Evolutionary conservation across 2,113 vertebrate genomes (phyloP), one percentile per base, ranked within the genome.

Genomic region (Periophthalmodon schlosseri): DNA sequence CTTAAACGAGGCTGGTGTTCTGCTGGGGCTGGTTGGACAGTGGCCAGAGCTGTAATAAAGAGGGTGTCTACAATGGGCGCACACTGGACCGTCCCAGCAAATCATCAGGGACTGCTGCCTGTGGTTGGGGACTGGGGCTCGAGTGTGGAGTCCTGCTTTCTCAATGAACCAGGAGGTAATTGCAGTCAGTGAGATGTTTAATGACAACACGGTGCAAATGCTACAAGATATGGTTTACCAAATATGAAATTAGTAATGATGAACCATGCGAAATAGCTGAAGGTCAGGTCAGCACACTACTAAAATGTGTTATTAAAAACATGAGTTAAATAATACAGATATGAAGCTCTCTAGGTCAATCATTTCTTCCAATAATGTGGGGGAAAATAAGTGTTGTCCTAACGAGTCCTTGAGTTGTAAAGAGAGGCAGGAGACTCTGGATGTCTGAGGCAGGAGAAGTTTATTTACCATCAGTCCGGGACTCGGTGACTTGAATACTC

Each of bases 11-110:
- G 28, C 73, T n/a, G 56, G 52, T 34, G 61, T 36, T 33, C 61
- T 33, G 16, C 61, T 9, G 61, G 61, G 5, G 79, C 47, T 75
- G 61, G 56, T 13, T 84, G 87, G 78, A 77, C 24, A n/a, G 20
- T 72, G 28, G 83, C 79, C 87, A 88, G 74, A 46, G 66, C 70
- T 75, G 69, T 80, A 81, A 84, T 63, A 75, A 54, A 34, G 36
- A 64, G 39, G 69, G 73, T 68, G 76, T 72, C 68, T 76, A 44
- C 70, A 23, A 44, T 54, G 74, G 24, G 66, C 60, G 69, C 69
- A 79, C 65, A 76, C 21, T 60, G 77, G 72, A 50, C 13, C 56
- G 18, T 67, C 70, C 11, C 72, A 65, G 70, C 56, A 57, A 56
- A 70, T 78, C 56, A 74, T 70, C 70, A 15, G 21, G 46, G 14